These are phyloP conservation scores for Amphiprion ocellaris DNA, from an alignment of 2,113 vertebrate species.

Conservation along the genomic window DNA sequence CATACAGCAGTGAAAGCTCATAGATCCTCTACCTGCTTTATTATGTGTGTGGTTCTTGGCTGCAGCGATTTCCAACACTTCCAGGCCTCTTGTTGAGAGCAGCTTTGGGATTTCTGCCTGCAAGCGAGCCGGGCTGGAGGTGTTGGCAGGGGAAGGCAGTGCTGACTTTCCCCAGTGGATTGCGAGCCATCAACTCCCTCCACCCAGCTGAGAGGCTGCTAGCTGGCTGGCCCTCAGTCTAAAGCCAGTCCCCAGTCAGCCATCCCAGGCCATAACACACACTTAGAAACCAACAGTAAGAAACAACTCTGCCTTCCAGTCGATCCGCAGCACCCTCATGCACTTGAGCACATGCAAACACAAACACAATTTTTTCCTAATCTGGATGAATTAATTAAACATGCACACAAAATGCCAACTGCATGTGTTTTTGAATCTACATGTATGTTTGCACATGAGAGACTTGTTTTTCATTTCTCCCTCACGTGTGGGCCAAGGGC, in stretches of 20 bases:
- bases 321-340: not conserved
- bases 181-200: slow-evolving; percentile 65
- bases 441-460: slow-evolving; percentile 2
- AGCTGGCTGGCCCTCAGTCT: slow-evolving; percentile 29
- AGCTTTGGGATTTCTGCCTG: slow-evolving; percentile 50
- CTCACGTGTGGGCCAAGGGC: not conserved
- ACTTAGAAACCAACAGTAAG: slow-evolving; percentile 41
- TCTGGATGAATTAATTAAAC: slow-evolving; percentile 53
- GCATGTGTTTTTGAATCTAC: slow-evolving; percentile 1
- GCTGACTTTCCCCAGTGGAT: slow-evolving; percentile 62
- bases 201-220: slow-evolving; percentile 54
- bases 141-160: slow-evolving; percentile 67
- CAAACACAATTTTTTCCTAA: slow-evolving; percentile 36
- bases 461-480: not conserved
- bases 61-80: not conserved
- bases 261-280: slow-evolving; percentile 12
- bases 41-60: slow-evolving; percentile 47
- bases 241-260: slow-evolving; percentile 10
- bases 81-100: slow-evolving; percentile 56
- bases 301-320: slow-evolving; percentile 34
- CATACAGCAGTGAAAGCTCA: slow-evolving; percentile 17
- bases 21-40: slow-evolving; percentile 41
- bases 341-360: slow-evolving; percentile 26
- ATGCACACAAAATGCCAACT: slow-evolving; percentile 46
- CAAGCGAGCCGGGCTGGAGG: slow-evolving; percentile 55